These are phyloP conservation scores for Hippocampus kuda DNA, from an alignment of 2,797 vertebrate species.

Conservation along the genomic window DNA sequence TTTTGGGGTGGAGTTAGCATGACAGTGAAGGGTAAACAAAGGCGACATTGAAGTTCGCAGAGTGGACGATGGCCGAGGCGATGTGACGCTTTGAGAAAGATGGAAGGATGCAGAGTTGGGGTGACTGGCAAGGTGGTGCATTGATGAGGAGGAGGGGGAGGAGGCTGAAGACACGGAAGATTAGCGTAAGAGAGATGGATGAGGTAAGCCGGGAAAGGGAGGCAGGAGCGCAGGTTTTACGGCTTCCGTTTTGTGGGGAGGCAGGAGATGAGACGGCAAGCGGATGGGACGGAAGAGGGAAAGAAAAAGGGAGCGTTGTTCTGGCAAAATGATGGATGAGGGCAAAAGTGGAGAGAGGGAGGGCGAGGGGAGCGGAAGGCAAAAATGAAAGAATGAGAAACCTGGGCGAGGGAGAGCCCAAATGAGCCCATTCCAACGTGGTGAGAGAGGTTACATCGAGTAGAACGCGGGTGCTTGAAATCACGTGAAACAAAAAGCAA, in stretches of 20 bases:
- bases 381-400: conserved; percentile 14
- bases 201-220: conserved; percentile 19
- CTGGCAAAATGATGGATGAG: conserved; percentile 45
- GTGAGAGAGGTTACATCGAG: conserved; percentile 5
- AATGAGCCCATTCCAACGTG: conserved; percentile 23
- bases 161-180: conserved; percentile 29
- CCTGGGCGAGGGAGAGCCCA: conserved; percentile 17
- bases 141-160: conserved; percentile 10
- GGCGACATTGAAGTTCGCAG: conserved; percentile 20
- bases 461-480: conserved; percentile 20
- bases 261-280: conserved; percentile 29
- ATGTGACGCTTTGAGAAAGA: conserved; percentile 24
- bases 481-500: conserved; percentile 20
- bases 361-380: conserved; percentile 11
- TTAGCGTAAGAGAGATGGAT: conserved; percentile 28
- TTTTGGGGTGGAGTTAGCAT: conserved; percentile 4
- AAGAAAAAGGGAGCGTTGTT: conserved; percentile 24
- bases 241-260: conserved; percentile 14
- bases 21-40: conserved; percentile 47
- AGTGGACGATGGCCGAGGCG: conserved; percentile 16
- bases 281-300: conserved; percentile 14
- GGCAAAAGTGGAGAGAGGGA: conserved; percentile 10
- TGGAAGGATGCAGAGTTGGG: conserved; percentile 10
- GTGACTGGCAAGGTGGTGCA: conserved; percentile 21
- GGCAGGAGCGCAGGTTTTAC: conserved; percentile 37